Percentiles rank a stretch among this genome's conserved stretches.
phyloP scores from a whole-genome alignment of 2,797 vertebrate species.

The Typhlichthys eigenmanni region DNA sequence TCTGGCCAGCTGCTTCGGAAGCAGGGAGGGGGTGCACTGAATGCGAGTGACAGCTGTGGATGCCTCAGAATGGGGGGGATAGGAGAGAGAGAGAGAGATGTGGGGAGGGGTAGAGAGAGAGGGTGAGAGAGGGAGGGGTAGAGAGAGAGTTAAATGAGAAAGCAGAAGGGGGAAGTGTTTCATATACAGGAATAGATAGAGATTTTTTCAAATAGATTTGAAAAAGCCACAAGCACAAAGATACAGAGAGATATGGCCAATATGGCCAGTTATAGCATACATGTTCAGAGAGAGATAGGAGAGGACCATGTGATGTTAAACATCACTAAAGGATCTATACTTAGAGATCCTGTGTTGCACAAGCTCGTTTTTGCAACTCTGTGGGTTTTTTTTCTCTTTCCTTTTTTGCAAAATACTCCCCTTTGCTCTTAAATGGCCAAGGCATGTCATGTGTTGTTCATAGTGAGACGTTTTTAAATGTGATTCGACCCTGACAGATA shows the following conservation, averaged over 20 bases:
- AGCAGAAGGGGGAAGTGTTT: not conserved
- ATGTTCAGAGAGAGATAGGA: constrained; percentile 17
- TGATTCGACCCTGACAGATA: too few species aligned
- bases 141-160: constrained; percentile 19
- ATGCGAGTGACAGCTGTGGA: constrained; percentile 75
- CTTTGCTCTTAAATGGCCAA: too few species aligned
- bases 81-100: constrained; percentile 27
- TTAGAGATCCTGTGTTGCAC: constrained; percentile 79
- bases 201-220: not conserved
- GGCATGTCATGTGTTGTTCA: too few species aligned
- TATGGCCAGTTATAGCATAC: constrained; percentile 3
- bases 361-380: constrained; percentile 72
- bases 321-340: constrained; percentile 65
- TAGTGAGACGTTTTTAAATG: too few species aligned
- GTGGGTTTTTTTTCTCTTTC: constrained; percentile 27
- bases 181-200: not conserved
- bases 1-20: constrained; percentile 68
- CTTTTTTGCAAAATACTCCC: not conserved
- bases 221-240: not conserved
- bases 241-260: constrained; percentile 15
- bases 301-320: constrained; percentile 60
- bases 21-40: constrained; percentile 48
- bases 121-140: constrained; percentile 36
- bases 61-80: constrained; percentile 45
- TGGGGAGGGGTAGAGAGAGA: constrained; percentile 31